A percentile compares a stretch with the other conserved stretches of the same genome.
phyloP scores from a whole-genome alignment of 2,113 vertebrate genomes.

The Rattus rattus region DNA sequence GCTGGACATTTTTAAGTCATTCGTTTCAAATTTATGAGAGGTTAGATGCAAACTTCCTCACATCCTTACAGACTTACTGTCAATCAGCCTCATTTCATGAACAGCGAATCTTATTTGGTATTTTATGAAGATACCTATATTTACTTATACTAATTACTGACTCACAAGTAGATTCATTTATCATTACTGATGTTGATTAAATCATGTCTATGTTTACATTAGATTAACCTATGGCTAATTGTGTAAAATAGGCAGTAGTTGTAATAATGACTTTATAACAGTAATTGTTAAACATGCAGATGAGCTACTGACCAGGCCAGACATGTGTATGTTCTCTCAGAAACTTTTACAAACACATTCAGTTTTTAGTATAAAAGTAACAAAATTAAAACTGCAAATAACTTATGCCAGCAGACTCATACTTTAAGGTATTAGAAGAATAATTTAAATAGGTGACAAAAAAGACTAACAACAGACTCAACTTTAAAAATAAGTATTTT shows the following conservation, averaged over 20 bases:
- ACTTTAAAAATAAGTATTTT: not conserved
- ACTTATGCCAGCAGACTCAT: not conserved
- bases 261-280: not conserved
- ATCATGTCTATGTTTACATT: not conserved
- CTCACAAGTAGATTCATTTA: not conserved
- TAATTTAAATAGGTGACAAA: not conserved
- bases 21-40: not conserved
- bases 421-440: not conserved
- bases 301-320: not conserved
- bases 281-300: not conserved
- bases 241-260: not conserved
- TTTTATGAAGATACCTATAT: not conserved
- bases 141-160: not conserved
- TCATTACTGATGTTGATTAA: not conserved
- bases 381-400: not conserved
- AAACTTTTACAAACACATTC: not conserved
- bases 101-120: not conserved
- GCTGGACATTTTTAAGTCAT: not conserved
- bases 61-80: not conserved
- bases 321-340: not conserved
- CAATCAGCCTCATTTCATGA: not conserved
- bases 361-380: not conserved
- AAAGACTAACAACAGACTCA: not conserved
- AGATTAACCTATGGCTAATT: not conserved
- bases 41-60: not conserved